Conservation (phyloP, 2,113 vertebrate genomes). For the Bombycilla garrulus region DNA sequence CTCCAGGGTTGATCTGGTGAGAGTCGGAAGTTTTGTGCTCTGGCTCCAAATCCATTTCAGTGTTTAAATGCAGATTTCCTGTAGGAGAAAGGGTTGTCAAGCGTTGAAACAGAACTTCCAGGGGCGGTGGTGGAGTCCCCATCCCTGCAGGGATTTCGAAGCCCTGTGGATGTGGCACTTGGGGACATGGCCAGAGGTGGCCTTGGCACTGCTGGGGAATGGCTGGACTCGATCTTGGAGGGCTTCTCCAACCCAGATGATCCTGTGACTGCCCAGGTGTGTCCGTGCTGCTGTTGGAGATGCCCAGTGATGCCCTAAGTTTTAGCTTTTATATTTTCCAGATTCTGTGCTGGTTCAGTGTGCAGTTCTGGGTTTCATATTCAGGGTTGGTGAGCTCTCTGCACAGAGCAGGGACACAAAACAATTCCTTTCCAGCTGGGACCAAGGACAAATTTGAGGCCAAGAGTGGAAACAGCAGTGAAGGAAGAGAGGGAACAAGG, state of each 20-base stretch:
- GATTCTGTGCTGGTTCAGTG: too few species aligned
- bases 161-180: not conserved
- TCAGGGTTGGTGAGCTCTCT: too few species aligned
- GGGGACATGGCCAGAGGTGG: not conserved
- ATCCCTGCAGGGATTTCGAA: too few species aligned
- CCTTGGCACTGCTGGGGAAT: not conserved
- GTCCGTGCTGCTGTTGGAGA: rapidly evolving
- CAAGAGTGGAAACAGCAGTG: too few species aligned
- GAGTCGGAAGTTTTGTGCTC: not conserved
- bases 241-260: not conserved
- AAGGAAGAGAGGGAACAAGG: too few species aligned
- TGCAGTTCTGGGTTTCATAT: too few species aligned
- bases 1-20: not conserved
- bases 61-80: not conserved
- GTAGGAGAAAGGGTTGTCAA: not conserved
- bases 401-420: too few species aligned
- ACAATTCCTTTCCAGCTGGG: too few species aligned
- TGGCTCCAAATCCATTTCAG: not conserved
- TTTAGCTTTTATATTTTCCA: too few species aligned
- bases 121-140: rapidly evolving
- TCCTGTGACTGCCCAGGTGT: not conserved
- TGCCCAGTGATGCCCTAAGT: too few species aligned
- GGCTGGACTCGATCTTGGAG: not conserved
- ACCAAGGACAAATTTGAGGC: too few species aligned
- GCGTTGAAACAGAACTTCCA: not conserved